Evolutionary conservation across 2,888 invertebrate genomes (phyloP).

Genomic region (Phaonia tiefii): DNA sequence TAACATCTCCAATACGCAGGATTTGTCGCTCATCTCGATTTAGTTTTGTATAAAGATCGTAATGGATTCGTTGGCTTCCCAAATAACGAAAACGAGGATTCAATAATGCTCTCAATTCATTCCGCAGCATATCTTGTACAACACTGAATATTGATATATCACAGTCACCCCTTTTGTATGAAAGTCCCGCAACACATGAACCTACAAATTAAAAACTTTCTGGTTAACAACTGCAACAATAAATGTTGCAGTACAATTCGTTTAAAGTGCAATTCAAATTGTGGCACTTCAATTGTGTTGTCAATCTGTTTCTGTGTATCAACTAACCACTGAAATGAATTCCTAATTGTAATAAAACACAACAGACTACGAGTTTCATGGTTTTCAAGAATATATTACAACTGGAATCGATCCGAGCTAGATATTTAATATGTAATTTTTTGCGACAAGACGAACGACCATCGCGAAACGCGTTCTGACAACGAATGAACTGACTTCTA

Average conservation of each 20-base stretch:
- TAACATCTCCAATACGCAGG: slow-evolving; percentile 70
- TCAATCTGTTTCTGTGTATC: background rate
- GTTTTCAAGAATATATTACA: background rate
- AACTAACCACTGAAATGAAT: slow-evolving; percentile 48
- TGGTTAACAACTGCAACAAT: too few species aligned
- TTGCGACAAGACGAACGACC: slow-evolving; percentile 63
- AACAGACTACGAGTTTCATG: background rate
- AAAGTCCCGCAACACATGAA: slow-evolving; percentile 63
- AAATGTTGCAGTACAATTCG: background rate
- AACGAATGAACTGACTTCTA: slow-evolving; percentile 74
- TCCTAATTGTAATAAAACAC: slow-evolving; percentile 1
- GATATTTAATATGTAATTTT: background rate
- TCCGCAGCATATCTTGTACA: slow-evolving; percentile 70
- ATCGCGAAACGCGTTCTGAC: slow-evolving; percentile 69
- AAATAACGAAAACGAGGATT: slow-evolving; percentile 59
- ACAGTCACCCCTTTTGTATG: slow-evolving; percentile 74
- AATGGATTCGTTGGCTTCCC: slow-evolving; percentile 70
- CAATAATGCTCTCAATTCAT: slow-evolving; percentile 69
- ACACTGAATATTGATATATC: slow-evolving; percentile 72
- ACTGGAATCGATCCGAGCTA: slow-evolving; percentile 17
- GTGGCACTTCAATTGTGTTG: slow-evolving; percentile 22
- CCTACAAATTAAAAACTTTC: slow-evolving; percentile 18
- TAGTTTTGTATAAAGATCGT: slow-evolving; percentile 74
- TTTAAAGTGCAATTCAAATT: too few species aligned
- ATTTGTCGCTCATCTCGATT: slow-evolving; percentile 72